Conservation (phyloP, 1,140 invertebrate species). For the Venustaconcha ellipsiformis region DNA sequence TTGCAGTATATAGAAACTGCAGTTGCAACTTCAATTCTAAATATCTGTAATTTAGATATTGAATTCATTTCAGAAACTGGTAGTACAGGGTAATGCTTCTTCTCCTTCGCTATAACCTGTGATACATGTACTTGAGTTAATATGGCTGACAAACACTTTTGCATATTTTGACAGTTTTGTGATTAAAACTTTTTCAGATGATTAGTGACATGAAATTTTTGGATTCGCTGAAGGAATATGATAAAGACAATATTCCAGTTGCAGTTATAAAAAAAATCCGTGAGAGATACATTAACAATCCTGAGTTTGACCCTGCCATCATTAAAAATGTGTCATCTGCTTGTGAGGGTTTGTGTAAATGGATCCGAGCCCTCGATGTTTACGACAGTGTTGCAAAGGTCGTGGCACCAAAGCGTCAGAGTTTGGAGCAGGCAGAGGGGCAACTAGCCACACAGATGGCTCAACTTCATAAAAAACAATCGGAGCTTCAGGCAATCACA, state of each 20-base stretch:
- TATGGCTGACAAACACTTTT: too few relatives aligned
- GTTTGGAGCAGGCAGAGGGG: conserved; percentile 60
- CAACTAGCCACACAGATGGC: conserved; percentile 62
- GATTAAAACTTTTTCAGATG: conserved; percentile 75
- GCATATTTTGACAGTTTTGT: too few relatives aligned
- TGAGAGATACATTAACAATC: conserved; percentile 64
- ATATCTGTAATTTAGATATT: too few relatives aligned
- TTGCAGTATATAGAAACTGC: too few relatives aligned
- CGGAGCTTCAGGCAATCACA: conserved; percentile 64
- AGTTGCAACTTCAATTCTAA: too few relatives aligned
- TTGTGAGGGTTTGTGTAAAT: conserved; percentile 70
- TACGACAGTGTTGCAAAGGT: conserved; percentile 69
- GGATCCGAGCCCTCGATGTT: conserved; percentile 66
- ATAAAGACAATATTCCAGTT: conserved; percentile 69
- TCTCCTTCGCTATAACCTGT: too few relatives aligned
- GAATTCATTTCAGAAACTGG: too few relatives aligned
- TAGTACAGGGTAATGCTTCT: too few relatives aligned
- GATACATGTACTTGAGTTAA: too few relatives aligned
- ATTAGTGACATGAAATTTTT: conserved; percentile 74
- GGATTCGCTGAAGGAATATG: conserved; percentile 70
- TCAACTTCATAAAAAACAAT: conserved; percentile 62
- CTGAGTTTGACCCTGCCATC: conserved; percentile 67
- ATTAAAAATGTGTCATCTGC: conserved; percentile 69
- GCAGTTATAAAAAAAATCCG: conserved; percentile 65
- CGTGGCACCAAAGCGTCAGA: conserved; percentile 66